Conservation (phyloP, 2,797 vertebrate species). For the Delichon dasypus region DNA sequence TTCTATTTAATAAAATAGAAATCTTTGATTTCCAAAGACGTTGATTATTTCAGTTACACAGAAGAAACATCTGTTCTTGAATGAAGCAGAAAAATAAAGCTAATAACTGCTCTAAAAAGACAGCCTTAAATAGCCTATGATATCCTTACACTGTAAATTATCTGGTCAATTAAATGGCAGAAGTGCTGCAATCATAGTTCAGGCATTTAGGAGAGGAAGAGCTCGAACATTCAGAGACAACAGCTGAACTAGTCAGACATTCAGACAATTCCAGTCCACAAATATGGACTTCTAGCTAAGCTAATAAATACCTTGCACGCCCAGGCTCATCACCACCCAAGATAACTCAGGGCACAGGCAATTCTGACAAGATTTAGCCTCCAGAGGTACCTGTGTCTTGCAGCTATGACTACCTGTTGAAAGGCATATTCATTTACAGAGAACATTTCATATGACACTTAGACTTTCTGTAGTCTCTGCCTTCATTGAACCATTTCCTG, state of each 20-base stretch:
- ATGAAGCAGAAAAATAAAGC: constrained; percentile 26
- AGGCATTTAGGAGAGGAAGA: neutral
- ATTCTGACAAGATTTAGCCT: neutral
- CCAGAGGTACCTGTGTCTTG: neutral
- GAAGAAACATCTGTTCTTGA: constrained; percentile 29
- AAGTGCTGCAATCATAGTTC: neutral
- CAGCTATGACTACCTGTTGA: neutral
- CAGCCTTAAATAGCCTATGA: constrained; percentile 14
- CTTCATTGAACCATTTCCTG: neutral
- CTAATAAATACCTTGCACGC: neutral
- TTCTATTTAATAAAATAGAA: neutral
- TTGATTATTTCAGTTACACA: constrained; percentile 10
- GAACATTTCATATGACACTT: neutral
- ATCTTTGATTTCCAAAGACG: neutral
- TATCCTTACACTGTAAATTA: neutral
- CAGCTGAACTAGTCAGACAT: neutral
- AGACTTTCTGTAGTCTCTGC: neutral
- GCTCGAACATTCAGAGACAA: neutral
- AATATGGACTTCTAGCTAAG: neutral
- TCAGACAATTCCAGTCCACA: neutral
- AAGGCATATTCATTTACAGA: neutral
- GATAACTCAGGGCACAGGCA: neutral
- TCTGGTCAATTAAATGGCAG: neutral
- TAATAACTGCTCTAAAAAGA: neutral
- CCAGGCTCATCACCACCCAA: neutral